A percentile compares a stretch with the other conserved stretches of the same genome.
Evolutionary conservation across 1,140 invertebrate species (phyloP).

Genomic region (Eurosta solidaginis): DNA sequence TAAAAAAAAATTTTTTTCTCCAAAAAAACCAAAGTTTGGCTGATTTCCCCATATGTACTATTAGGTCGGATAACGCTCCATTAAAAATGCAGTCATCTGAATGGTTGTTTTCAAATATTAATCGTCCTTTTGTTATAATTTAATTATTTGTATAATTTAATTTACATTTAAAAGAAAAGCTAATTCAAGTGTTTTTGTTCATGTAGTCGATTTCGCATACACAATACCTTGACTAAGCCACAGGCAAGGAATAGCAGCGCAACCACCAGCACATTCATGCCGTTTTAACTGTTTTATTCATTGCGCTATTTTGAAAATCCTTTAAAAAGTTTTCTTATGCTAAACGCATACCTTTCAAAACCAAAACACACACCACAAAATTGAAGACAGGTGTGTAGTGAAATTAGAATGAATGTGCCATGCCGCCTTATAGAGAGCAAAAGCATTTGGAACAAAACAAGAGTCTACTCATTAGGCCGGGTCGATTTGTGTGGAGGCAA

Average conservation of each 20-base stretch:
- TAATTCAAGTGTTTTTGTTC: background rate
- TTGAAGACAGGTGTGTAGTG: background rate
- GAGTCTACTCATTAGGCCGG: background rate
- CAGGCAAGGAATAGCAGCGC: background rate
- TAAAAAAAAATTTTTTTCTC: too few species aligned
- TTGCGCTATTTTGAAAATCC: background rate
- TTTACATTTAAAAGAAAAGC: background rate
- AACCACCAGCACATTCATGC: background rate
- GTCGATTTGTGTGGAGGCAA: too few species aligned
- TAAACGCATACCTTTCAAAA: background rate
- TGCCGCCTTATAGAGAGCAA: too few species aligned
- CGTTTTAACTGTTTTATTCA: background rate
- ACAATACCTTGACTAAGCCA: background rate
- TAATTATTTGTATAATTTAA: constrained; percentile 14
- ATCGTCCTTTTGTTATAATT: background rate
- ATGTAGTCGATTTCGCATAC: background rate
- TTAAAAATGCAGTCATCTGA: too few species aligned
- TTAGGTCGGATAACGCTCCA: too few species aligned
- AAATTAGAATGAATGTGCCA: background rate
- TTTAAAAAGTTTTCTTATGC: constrained; percentile 3
- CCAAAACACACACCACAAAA: background rate
- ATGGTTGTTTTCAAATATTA: background rate
- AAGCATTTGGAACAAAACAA: background rate
- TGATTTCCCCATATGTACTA: too few species aligned
- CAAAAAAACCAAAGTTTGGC: too few species aligned